phyloP scores from a whole-genome alignment of 2,797 vertebrate genomes.

The Perodicticus potto region DNA sequence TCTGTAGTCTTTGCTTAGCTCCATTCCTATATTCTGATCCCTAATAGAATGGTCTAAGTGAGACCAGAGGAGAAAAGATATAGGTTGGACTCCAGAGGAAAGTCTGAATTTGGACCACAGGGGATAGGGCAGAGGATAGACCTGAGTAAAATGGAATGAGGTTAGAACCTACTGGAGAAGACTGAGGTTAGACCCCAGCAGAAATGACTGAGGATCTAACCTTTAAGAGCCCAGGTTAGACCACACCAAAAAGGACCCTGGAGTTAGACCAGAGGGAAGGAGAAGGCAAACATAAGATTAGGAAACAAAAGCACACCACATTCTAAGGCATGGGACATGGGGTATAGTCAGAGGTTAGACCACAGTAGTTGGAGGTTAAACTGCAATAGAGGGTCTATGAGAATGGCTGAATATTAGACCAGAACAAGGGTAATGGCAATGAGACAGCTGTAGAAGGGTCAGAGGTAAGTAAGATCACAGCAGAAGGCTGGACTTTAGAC shows the following conservation, averaged over 20 bases:
- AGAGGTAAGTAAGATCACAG: background rate
- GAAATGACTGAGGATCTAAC: background rate
- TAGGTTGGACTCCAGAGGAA: background rate
- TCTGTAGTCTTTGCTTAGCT: background rate
- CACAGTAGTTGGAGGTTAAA: background rate
- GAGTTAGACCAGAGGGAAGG: background rate
- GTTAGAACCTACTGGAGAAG: background rate
- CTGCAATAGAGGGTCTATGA: background rate
- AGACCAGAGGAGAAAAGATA: background rate
- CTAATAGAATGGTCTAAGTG: no score
- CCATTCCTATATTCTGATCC: background rate
- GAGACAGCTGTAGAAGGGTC: background rate
- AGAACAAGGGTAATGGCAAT: accelerated
- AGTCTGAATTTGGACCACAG: background rate
- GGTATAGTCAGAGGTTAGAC: background rate
- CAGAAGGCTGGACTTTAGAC: accelerated
- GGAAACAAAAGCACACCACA: accelerated
- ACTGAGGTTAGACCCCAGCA: background rate
- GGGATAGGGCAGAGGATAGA: background rate
- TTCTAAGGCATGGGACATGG: accelerated
- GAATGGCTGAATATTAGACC: background rate
- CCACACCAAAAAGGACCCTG: no score
- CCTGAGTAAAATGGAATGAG: background rate
- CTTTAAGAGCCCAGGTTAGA: background rate
- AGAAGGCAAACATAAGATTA: accelerated